Conservation (phyloP, 2,797 vertebrate genomes). For the Sternarchorhynchus goeldii region DNA sequence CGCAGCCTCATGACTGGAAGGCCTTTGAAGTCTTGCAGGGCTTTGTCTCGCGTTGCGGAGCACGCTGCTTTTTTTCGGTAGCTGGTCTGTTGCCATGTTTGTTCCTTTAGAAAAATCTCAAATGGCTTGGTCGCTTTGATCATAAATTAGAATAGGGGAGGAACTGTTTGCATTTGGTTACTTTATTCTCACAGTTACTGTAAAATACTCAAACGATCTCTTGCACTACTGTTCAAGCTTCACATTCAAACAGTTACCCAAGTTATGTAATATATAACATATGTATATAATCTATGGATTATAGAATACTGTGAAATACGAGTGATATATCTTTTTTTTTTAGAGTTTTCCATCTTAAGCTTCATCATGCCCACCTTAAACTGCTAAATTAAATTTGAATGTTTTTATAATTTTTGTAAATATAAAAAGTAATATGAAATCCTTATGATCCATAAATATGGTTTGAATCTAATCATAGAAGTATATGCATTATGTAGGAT, state of each 20-base stretch:
- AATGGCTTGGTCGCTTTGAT: conserved; percentile 70
- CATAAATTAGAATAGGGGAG: conserved; percentile 63
- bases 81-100: conserved; percentile 56
- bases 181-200: background rate
- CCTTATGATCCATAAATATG: no score
- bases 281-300: no score
- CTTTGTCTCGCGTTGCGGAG: conserved; percentile 65
- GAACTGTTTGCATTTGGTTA: conserved; percentile 52
- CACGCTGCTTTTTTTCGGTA: conserved; percentile 18
- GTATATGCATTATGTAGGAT: no score
- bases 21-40: conserved; percentile 76
- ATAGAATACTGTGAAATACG: no score
- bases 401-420: no score
- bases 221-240: background rate
- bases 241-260: background rate
- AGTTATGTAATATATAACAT: background rate
- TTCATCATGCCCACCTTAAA: no score
- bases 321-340: no score
- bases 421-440: no score
- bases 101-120: conserved; percentile 56
- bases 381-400: no score
- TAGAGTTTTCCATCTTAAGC: no score
- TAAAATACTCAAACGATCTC: conserved; percentile 3
- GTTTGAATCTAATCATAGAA: no score
- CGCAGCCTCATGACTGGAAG: conserved; percentile 49